Conservation (phyloP, 2,797 vertebrate species). For the Cossypha niveicapilla region DNA sequence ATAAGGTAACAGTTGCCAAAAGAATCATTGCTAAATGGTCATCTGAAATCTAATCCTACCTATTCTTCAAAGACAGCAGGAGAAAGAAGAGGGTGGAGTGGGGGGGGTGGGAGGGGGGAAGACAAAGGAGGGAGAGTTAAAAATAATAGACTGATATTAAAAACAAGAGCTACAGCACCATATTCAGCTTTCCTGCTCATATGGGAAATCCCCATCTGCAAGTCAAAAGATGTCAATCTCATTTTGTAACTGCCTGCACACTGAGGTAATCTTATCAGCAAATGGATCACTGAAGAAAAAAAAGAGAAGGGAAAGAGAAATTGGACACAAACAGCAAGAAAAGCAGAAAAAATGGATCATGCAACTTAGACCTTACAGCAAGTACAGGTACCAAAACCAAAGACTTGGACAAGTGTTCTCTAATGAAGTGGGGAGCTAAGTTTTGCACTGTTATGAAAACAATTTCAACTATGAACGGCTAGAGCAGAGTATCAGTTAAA, state of each 20-base stretch:
- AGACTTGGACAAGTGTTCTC: fast-evolving
- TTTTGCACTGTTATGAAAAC: not conserved
- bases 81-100: not conserved
- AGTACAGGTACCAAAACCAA: not conserved
- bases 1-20: not conserved
- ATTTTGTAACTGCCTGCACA: not conserved
- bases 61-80: not conserved
- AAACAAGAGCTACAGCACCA: not conserved
- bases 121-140: not conserved
- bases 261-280: not conserved
- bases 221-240: not conserved
- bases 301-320: not conserved
- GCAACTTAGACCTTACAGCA: not conserved
- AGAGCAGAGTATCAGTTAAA: not conserved
- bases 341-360: not conserved
- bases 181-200: not conserved
- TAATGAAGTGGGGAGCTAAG: not conserved
- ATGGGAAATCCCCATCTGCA: not conserved
- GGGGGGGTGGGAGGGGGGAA: fast-evolving
- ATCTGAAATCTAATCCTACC: not conserved
- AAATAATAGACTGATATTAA: not conserved
- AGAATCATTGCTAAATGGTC: not conserved
- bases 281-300: not conserved
- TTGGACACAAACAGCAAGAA: not conserved
- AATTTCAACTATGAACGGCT: not conserved